Base-by-base conservation (phyloP, 2,797 vertebrate species). In the Aulostomus chinensis region DNA sequence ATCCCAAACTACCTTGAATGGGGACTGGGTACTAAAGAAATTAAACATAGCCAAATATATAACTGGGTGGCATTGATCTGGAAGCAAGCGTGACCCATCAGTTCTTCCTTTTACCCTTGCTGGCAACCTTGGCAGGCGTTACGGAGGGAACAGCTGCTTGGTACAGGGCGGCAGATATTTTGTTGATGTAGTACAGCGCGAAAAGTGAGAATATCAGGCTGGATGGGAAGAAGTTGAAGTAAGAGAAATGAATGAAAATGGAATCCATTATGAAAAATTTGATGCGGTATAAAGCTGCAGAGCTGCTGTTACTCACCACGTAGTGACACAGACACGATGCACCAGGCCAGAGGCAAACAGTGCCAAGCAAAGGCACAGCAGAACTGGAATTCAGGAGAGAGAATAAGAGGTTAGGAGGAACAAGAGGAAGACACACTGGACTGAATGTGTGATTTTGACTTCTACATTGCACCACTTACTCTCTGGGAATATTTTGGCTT, bases 401-500 rank as follows among this genome's bases (percentile, higher is more conserved):
- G 0, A 16, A 41, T 1, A 36, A 4, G 40, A 31, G 4, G 5
- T 54, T 12, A 76, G 28, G 11, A 68, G 5, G 30, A 33, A 3
- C n/a, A n/a, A n/a, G n/a, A n/a, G n/a, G n/a, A n/a, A n/a, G n/a
- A n/a, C n/a, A n/a, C n/a, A n/a, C n/a, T n/a, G n/a, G n/a, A n/a
- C n/a, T n/a, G n/a, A n/a, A n/a, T n/a, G n/a, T n/a, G n/a, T n/a
- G n/a, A n/a, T n/a, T n/a, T n/a, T n/a, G n/a, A n/a, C n/a, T n/a
- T n/a, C n/a, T 1, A 28, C 20, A 10, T 4, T 15, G 14, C 14
- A 10, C 8, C 26, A 29, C 47, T 96, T 81, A 99, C 96, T 93
- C 74, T 99, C 96, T 0, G 96, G 96, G 64, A 99, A 99, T 57
- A 98, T 96, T 86, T 98, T 99, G 16, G 93, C 96, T 85, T 99